phyloP scores from a whole-genome alignment of 2,797 vertebrate genomes.

The Myotis findleyi region DNA sequence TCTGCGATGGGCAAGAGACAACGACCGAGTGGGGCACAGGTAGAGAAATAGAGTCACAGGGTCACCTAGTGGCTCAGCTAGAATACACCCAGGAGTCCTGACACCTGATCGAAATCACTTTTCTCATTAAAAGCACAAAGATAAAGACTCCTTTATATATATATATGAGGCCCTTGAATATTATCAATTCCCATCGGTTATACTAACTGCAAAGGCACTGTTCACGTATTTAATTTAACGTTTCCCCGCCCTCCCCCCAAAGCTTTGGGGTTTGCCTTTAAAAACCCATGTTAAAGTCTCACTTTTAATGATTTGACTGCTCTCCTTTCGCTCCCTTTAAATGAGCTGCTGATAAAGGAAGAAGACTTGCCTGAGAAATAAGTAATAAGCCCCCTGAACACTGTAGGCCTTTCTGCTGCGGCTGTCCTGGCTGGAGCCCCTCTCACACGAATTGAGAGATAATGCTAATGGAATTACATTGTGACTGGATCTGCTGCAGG shows the following conservation, averaged over 20 bases:
- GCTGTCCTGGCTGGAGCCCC: slow-evolving; percentile 68
- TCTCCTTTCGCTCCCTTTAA: slow-evolving; percentile 63
- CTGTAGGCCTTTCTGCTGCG: slow-evolving; percentile 73
- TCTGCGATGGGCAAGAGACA: not conserved
- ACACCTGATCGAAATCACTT: slow-evolving; percentile 24
- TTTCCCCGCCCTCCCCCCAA: not conserved
- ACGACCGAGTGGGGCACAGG: not conserved
- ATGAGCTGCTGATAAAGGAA: slow-evolving; percentile 71
- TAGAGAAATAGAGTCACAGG: slow-evolving; percentile 47
- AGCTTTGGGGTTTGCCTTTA: slow-evolving; percentile 57
- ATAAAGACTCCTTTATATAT: slow-evolving; percentile 4
- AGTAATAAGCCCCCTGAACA: slow-evolving; percentile 64
- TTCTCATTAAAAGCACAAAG: slow-evolving; percentile 64
- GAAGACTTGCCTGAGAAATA: slow-evolving; percentile 73
- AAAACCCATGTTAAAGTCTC: slow-evolving; percentile 73
- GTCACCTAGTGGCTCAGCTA: not conserved
- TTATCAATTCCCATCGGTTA: not conserved
- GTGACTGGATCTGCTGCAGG: slow-evolving; percentile 78
- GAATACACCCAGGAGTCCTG: not conserved
- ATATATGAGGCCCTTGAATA: slow-evolving; percentile 17
- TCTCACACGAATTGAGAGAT: slow-evolving; percentile 81
- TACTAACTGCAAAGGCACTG: not conserved
- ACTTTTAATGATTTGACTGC: slow-evolving; percentile 49
- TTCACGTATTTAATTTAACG: slow-evolving; percentile 70
- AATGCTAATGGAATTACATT: slow-evolving; percentile 84